A percentile compares a stretch with the other conserved stretches of the same genome.
Evolutionary conservation across 2,888 invertebrate species (phyloP).

Genomic region (Ophion ventricosus): DNA sequence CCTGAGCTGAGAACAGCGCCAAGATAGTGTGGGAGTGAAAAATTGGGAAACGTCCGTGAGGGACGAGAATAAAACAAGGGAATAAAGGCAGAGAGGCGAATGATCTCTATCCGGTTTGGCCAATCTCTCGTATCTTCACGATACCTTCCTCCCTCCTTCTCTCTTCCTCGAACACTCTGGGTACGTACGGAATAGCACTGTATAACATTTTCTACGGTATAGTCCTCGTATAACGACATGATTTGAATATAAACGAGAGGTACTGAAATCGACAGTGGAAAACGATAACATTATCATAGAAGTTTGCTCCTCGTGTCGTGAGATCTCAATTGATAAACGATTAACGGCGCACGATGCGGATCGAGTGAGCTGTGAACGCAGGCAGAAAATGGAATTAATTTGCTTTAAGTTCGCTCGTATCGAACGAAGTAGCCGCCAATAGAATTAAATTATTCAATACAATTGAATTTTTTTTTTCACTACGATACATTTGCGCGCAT

Average conservation of each 20-base stretch:
- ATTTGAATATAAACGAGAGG: constrained; percentile 60
- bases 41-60: constrained; percentile 53
- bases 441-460: not conserved
- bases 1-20: constrained; percentile 24
- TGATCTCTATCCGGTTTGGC: constrained; percentile 62
- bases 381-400: constrained; percentile 7
- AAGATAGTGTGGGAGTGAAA: constrained; percentile 59
- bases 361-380: not conserved
- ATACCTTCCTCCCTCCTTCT: constrained; percentile 28
- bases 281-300: constrained; percentile 54
- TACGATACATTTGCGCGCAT: no score
- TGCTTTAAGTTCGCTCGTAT: not conserved
- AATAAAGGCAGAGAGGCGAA: constrained; percentile 52
- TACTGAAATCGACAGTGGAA: constrained; percentile 34
- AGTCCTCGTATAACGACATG: constrained; percentile 41
- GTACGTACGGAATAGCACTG: not conserved
- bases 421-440: not conserved
- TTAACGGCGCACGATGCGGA: constrained; percentile 10
- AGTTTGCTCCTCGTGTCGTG: constrained; percentile 38
- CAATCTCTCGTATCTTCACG: constrained; percentile 36
- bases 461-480: not conserved
- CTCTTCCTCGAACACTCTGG: not conserved
- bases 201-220: constrained; percentile 31
- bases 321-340: constrained; percentile 59
- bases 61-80: constrained; percentile 48